These are phyloP conservation scores for Zhuqinia jingwanae DNA, from an alignment of 2,888 invertebrate species.

Conservation along the genomic window DNA sequence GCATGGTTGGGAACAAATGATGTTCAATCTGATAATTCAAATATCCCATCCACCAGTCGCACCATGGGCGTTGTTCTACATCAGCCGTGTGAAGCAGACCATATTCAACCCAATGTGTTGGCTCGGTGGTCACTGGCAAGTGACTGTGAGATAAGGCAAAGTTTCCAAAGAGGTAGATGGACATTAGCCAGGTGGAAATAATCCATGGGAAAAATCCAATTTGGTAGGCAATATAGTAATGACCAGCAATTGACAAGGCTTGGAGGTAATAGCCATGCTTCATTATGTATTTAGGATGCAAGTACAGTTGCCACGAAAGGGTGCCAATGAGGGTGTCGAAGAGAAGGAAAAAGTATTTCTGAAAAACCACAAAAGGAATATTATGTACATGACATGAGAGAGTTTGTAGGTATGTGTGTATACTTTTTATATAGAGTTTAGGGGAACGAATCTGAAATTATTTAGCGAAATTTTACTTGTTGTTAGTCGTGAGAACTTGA, in stretches of 20 bases:
- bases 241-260: constrained; percentile 64
- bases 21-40: constrained; percentile 70
- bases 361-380: constrained; percentile 16
- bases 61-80: constrained; percentile 63
- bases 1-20: constrained; percentile 75
- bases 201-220: constrained; percentile 72
- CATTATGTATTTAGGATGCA: constrained; percentile 73
- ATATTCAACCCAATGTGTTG: constrained; percentile 75
- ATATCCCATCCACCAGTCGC: constrained; percentile 72
- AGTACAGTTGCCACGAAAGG: constrained; percentile 75
- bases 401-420: no score
- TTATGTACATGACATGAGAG: no score
- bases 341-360: constrained; percentile 76
- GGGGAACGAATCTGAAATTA: no score
- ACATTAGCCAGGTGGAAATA: constrained; percentile 70
- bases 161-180: constrained; percentile 73
- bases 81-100: constrained; percentile 70
- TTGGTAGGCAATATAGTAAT: constrained; percentile 69
- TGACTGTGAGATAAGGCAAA: constrained; percentile 71
- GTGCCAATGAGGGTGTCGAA: constrained; percentile 73
- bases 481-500: no score
- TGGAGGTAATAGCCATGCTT: constrained; percentile 70
- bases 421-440: no score
- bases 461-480: no score
- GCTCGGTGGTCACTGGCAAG: constrained; percentile 65